Conservation (phyloP, 2,797 vertebrate species). For the Xenops minutus region DNA sequence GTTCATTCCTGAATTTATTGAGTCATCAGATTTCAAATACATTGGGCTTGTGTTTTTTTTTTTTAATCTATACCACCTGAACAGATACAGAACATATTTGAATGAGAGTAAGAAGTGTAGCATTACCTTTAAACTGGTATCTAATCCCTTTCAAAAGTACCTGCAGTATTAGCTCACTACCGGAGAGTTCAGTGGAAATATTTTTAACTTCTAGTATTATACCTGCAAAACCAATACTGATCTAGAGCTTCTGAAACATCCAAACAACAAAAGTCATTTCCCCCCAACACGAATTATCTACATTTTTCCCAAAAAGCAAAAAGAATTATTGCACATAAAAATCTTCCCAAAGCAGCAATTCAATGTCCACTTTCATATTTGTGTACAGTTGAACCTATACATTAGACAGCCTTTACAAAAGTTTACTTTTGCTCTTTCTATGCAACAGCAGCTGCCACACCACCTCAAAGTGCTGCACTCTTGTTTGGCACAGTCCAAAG, state of each 20-base stretch:
- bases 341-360: neutral
- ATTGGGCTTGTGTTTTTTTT: neutral
- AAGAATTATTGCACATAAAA: neutral
- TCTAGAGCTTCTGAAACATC: slow-evolving; percentile 8
- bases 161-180: neutral
- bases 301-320: neutral
- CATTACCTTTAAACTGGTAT: slow-evolving; percentile 12
- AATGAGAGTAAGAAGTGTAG: neutral
- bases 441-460: neutral
- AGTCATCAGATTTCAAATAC: neutral
- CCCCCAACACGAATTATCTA: neutral
- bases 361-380: neutral
- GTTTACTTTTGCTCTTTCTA: neutral
- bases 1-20: neutral
- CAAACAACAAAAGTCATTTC: neutral
- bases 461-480: neutral
- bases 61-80: neutral
- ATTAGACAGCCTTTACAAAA: neutral
- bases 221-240: slow-evolving; percentile 3
- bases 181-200: neutral
- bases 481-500: neutral
- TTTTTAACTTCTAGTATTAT: slow-evolving; percentile 7
- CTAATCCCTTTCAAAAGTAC: slow-evolving; percentile 16
- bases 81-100: neutral
- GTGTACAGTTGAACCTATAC: neutral